Evolutionary conservation across 2,888 invertebrate genomes (phyloP), one percentile per base, ranked within the genome.

Genomic region (Apamea anceps): DNA sequence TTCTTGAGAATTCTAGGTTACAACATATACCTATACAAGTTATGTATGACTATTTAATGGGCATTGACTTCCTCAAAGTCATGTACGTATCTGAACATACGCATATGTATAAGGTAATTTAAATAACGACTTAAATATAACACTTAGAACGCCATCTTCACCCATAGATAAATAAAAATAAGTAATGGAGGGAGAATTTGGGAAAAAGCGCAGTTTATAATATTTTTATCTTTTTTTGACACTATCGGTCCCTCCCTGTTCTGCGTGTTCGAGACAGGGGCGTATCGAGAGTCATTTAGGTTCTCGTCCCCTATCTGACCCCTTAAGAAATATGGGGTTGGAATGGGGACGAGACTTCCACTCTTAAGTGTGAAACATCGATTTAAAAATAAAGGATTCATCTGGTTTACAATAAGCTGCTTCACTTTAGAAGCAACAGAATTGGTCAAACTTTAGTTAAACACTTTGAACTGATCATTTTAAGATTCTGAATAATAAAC

Each of bases 161-260:
- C 77, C 70, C 84, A 79, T 82, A 88, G 89, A 91, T 91, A 92
- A 91, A 89, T 90, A 91, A 90, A 92, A 90, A 91, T 90, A 89
- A 90, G 88, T 89, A 79, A 89, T 88, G 85, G 89, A 74, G 87
- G 89, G 90, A 80, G 87, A 88, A 88, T 86, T 87, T 84, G 78
- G 79, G 90, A 92, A 94, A 93, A 95, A 94, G 91, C 90, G 95
- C 95, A 94, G 95, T 97, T 95, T 94, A 96, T 97, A 95, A 95
- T 95, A 95, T 95, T 96, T 96, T 97, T 97, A 97, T 97, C 96
- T 97, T 97, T 95, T 96, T 96, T 95, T 97, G 97, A 97, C 97
- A 96, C 95, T 97, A 97, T 97, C 97, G 92, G 93, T 86, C 94
- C 95, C 96, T 94, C 95, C 95, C 93, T 92, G 90, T 90, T 92